Evolutionary conservation across 1,140 invertebrate genomes (phyloP).

Genomic region (Acromyrmex heyeri): DNA sequence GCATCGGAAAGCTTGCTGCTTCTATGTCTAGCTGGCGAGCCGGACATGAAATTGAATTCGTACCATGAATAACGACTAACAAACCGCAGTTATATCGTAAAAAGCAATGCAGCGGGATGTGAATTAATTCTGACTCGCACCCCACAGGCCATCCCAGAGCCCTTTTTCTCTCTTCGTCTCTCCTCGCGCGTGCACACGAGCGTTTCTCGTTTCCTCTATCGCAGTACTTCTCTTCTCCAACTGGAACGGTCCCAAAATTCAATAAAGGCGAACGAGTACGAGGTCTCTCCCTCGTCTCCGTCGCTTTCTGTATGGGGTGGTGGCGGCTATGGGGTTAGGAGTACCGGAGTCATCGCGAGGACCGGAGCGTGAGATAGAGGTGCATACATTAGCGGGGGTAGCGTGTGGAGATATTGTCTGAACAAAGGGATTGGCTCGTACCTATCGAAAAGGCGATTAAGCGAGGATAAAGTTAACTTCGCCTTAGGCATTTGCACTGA

Average conservation of each 20-base stretch:
- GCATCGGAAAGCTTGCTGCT: conserved; percentile 19
- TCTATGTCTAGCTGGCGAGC: conserved; percentile 58
- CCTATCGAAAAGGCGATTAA: conserved; percentile 79
- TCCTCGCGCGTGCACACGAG: conserved; percentile 62
- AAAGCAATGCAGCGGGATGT: conserved; percentile 86
- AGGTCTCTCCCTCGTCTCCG: conserved; percentile 78
- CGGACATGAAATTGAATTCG: conserved; percentile 83
- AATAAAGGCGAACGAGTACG: conserved; percentile 85
- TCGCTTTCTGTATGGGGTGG: conserved; percentile 69
- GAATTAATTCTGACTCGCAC: conserved; percentile 85
- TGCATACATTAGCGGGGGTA: conserved; percentile 81
- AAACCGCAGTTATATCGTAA: conserved; percentile 87
- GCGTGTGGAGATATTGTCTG: conserved; percentile 74
- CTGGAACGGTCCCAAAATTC: conserved; percentile 86
- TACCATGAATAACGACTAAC: conserved; percentile 86
- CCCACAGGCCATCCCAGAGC: conserved; percentile 71
- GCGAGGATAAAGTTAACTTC: conserved; percentile 77
- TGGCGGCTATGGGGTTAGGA: conserved; percentile 67
- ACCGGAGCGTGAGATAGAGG: conserved; percentile 65
- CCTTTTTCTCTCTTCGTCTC: conserved; percentile 47
- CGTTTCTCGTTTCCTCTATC: conserved; percentile 50
- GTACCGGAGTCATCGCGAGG: conserved; percentile 74
- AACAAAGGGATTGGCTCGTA: conserved; percentile 81
- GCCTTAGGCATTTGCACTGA: conserved; percentile 41
- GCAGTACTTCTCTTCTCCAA: conserved; percentile 70